phyloP scores from a whole-genome alignment of 2,113 vertebrate genomes.

The Trachemys scripta region DNA sequence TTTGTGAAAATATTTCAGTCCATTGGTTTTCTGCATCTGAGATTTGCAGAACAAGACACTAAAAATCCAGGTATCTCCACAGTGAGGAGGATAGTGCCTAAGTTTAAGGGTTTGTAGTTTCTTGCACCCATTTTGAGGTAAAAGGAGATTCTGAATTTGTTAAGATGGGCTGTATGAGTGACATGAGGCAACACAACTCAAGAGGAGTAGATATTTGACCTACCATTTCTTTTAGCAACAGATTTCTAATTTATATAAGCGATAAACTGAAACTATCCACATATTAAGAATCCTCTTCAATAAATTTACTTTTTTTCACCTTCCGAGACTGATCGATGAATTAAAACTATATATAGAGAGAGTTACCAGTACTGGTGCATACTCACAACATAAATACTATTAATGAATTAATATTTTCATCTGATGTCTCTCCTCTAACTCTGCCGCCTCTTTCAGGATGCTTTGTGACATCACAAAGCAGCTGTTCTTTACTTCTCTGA shows the following conservation, averaged over 20 bases:
- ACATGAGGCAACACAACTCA: neutral
- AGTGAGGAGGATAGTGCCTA: neutral
- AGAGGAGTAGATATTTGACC: neutral
- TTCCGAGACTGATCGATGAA: neutral
- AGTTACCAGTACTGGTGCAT: neutral
- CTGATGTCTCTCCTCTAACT: slow-evolving; percentile 3
- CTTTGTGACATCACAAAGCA: slow-evolving; percentile 77
- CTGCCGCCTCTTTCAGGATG: slow-evolving; percentile 48
- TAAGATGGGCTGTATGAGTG: neutral
- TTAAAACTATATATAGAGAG: neutral
- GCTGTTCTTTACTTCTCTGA: slow-evolving; percentile 75
- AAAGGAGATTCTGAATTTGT: neutral
- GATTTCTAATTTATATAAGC: neutral
- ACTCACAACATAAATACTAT: neutral
- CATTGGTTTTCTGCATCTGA: neutral
- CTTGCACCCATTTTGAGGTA: neutral
- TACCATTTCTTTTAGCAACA: neutral
- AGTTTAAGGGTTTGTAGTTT: neutral
- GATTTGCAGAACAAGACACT: neutral
- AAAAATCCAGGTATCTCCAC: neutral
- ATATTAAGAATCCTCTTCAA: neutral
- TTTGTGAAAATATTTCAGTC: neutral
- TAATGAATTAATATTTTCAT: neutral
- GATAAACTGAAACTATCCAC: neutral
- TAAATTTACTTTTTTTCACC: neutral